phyloP scores from a whole-genome alignment of 2,797 vertebrate genomes.

The Synanceia verrucosa region DNA sequence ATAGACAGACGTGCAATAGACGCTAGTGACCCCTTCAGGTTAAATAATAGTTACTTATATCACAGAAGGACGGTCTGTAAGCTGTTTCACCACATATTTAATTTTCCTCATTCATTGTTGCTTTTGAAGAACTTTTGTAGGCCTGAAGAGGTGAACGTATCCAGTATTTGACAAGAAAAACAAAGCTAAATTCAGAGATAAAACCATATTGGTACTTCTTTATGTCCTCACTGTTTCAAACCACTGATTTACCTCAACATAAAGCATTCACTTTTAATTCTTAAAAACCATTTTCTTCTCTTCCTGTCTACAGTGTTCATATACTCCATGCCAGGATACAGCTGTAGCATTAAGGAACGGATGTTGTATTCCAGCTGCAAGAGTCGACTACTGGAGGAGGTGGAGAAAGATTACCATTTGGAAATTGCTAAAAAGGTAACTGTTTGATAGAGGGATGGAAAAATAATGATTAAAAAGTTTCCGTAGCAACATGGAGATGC shows the following conservation, averaged over 20 bases:
- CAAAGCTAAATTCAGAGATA: not conserved
- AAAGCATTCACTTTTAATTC: not conserved
- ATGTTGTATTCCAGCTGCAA: conserved; percentile 99
- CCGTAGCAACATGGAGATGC: not conserved
- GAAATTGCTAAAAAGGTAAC: conserved; percentile 95
- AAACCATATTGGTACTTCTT: not conserved
- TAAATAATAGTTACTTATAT: not conserved
- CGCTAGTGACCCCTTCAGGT: no score
- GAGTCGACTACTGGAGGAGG: conserved; percentile 93
- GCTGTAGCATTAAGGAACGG: conserved; percentile 96
- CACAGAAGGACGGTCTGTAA: not conserved
- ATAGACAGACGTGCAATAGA: no score
- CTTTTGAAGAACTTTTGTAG: not conserved
- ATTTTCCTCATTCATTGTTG: conserved; percentile 2
- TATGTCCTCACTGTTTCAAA: not conserved
- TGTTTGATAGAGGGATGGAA: not conserved
- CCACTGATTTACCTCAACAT: not conserved
- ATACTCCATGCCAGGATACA: conserved; percentile 99
- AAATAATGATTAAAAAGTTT: not conserved
- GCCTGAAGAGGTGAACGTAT: not conserved
- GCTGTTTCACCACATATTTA: not conserved
- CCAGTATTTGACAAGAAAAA: not conserved
- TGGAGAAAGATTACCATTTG: conserved; percentile 92
- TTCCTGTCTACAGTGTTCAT: conserved; percentile 89
- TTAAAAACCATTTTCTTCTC: not conserved